Evolutionary conservation across 2,113 vertebrate genomes (phyloP), one percentile per base, ranked within the genome.

Genomic region (Talpa occidentalis): DNA sequence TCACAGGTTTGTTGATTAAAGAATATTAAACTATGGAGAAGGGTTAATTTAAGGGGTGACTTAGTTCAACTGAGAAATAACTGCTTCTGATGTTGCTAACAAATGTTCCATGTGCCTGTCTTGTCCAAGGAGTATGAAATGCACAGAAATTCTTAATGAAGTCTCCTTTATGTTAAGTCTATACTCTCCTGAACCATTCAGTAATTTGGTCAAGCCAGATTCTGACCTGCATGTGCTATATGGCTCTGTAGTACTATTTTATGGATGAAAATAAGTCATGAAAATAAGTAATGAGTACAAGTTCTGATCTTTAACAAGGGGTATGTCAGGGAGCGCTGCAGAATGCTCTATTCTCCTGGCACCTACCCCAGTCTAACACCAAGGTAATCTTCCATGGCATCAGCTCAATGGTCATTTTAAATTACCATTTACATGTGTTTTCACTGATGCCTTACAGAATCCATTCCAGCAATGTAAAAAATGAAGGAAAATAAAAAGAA

Each of bases 351-450:
- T 74, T 95, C 84, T 88, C 42, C 15, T 73, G 85, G 94, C 37
- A 93, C 32, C 56, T 24, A 10, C 47, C 94, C 77, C 40, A 86
- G 1, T 85, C 49, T 79, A 78, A 64, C 49, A 92, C 47, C 47
- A 32, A 84, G 62, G 91, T 90, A 73, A 85, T 84, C 62, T 87
- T 52, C 47, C 70, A 70, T 73, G 82, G 26, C 56, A 80, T 81
- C 52, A 83, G 64, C 40, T 79, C 72, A 52, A 35, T 64, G 40
- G 32, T 91, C 74, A 92, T 95, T 95, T 62, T 28, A 78, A 93
- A 90, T 96, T 69, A 92, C 62, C 64, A 94, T 95, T 92, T 94
- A 86, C 92, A 91, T 95, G 76, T 89, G 81, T 89, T 96, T 95
- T 47, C 49, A 84, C 35, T 42, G 42, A 95, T 94, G 30, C 16